phyloP scores from a whole-genome alignment of 2,113 vertebrate genomes.

The Phalacrocorax carbo region DNA sequence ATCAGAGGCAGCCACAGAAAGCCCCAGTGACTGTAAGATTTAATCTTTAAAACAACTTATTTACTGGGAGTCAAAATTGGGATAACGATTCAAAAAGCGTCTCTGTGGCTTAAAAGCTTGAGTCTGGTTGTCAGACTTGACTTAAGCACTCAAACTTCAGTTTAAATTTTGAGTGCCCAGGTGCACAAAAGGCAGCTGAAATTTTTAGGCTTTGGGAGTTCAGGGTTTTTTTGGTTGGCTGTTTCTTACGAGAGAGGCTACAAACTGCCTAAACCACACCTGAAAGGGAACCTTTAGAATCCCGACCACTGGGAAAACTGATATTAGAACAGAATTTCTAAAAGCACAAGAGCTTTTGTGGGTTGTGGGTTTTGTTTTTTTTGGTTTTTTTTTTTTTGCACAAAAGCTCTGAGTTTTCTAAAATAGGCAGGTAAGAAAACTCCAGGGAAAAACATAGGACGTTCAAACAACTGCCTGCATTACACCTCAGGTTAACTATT shows the following conservation, averaged over 20 bases:
- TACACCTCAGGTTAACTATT: not conserved
- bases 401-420: not conserved
- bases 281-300: not conserved
- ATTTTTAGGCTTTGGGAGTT: not conserved
- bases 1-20: not conserved
- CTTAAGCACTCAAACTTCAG: not conserved
- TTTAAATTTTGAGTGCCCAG: not conserved
- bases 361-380: too few species aligned
- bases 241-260: not conserved
- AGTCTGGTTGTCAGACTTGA: not conserved
- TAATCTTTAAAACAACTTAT: conserved; percentile 3
- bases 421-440: not conserved
- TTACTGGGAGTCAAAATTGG: not conserved
- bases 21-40: not conserved
- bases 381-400: not conserved
- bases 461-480: not conserved
- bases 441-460: not conserved
- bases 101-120: not conserved
- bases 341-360: not conserved
- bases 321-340: not conserved
- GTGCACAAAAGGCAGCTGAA: not conserved
- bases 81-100: not conserved
- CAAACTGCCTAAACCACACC: not conserved
- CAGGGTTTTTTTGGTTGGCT: not conserved
- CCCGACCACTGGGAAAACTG: not conserved